phyloP scores from a whole-genome alignment of 1,140 invertebrate species.

The Arion vulgaris region DNA sequence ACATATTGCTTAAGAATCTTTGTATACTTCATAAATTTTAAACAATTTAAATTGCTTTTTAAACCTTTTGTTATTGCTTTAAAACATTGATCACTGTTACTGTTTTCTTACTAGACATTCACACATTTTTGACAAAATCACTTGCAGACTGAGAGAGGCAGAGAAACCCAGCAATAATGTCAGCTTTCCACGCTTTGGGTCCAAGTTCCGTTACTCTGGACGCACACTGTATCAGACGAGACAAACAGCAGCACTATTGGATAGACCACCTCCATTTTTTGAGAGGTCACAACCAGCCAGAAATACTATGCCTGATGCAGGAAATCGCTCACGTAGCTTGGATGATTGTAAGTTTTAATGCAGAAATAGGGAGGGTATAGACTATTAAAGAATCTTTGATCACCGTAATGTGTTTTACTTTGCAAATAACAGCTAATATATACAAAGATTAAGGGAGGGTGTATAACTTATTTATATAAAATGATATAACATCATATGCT shows the following conservation, averaged over 20 bases:
- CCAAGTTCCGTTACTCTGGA: slow-evolving; percentile 96
- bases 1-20: too few species aligned
- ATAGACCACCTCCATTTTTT: slow-evolving; percentile 90
- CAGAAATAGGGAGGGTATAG: too few species aligned
- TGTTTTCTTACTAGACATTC: not conserved
- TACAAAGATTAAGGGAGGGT: too few species aligned
- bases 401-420: too few species aligned
- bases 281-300: slow-evolving; percentile 85
- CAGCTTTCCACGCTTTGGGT: slow-evolving; percentile 90
- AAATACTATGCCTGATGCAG: slow-evolving; percentile 38
- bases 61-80: too few species aligned
- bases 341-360: slow-evolving; percentile 49
- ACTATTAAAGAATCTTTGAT: too few species aligned
- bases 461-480: too few species aligned
- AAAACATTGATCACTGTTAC: too few species aligned
- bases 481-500: too few species aligned
- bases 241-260: slow-evolving; percentile 77
- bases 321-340: slow-evolving; percentile 46
- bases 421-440: too few species aligned
- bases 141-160: slow-evolving; percentile 88
- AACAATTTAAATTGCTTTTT: too few species aligned
- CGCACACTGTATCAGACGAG: slow-evolving; percentile 96
- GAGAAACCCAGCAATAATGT: slow-evolving; percentile 83
- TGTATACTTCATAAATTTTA: too few species aligned
- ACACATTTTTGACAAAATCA: not conserved